phyloP scores from a whole-genome alignment of 1,140 invertebrate genomes.

The Wasmannia auropunctata region DNA sequence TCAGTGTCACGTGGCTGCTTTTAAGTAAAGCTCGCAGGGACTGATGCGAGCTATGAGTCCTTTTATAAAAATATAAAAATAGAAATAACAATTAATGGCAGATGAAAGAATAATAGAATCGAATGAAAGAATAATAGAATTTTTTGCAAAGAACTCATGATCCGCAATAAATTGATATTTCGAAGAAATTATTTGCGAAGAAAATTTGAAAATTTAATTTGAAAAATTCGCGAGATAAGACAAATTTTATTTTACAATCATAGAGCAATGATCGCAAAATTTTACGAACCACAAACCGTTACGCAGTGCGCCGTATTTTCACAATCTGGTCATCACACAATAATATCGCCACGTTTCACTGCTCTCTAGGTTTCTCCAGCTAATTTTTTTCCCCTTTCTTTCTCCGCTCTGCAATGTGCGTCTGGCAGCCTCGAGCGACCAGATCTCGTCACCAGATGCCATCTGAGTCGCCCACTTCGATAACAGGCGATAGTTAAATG shows the following conservation, averaged over 20 bases:
- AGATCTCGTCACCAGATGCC: slow-evolving; percentile 77
- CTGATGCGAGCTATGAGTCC: not conserved
- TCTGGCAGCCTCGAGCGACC: slow-evolving; percentile 65
- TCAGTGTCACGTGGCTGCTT: slow-evolving; percentile 62
- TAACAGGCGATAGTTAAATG: slow-evolving; percentile 75
- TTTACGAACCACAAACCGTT: not conserved
- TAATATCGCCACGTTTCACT: slow-evolving; percentile 35
- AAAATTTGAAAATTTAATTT: slow-evolving; percentile 1
- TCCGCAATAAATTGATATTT: not conserved
- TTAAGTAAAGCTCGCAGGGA: not conserved
- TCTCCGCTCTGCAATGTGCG: slow-evolving; percentile 48
- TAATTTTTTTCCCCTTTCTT: slow-evolving; percentile 46
- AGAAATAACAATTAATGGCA: too few relatives aligned
- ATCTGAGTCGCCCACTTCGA: slow-evolving; percentile 77
- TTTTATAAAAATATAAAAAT: not conserved
- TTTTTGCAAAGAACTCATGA: not conserved
- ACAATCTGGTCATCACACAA: not conserved
- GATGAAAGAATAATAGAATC: not conserved
- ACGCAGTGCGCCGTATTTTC: not conserved
- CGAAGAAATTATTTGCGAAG: too few relatives aligned
- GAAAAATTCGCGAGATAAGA: not conserved
- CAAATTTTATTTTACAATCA: not conserved
- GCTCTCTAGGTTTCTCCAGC: not conserved
- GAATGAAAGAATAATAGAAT: not conserved
- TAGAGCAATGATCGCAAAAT: not conserved